Conservation (phyloP, 2,888 invertebrate genomes). For the Dusona sp. region DNA sequence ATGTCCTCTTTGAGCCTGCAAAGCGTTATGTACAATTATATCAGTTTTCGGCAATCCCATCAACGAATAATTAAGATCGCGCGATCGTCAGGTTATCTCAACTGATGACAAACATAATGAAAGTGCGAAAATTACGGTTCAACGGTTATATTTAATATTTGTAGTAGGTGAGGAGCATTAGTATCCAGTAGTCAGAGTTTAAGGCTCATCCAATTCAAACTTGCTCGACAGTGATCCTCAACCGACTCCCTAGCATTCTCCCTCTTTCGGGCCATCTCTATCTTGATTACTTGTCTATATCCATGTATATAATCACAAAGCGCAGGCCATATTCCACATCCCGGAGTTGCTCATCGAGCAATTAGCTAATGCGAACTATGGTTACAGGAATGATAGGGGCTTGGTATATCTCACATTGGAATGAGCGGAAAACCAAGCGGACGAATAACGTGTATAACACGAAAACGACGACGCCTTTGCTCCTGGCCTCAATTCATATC, state of each 20-base stretch:
- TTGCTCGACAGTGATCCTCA: conserved; percentile 68
- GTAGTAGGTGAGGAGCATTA: conserved; percentile 44
- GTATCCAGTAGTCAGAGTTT: conserved; percentile 49
- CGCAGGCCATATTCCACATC: conserved; percentile 49
- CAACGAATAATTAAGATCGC: conserved; percentile 70
- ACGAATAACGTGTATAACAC: conserved; percentile 38
- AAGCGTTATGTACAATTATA: conserved; percentile 69
- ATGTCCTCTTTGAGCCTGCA: background rate
- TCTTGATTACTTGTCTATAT: conserved; percentile 43
- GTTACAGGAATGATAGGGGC: conserved; percentile 49
- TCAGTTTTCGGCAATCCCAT: conserved; percentile 69
- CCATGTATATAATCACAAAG: conserved; percentile 32
- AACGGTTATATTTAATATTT: conserved; percentile 45
- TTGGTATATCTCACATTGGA: conserved; percentile 30
- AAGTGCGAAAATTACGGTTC: conserved; percentile 19
- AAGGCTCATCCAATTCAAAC: conserved; percentile 72
- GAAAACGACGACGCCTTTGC: conserved; percentile 46
- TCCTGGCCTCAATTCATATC: conserved; percentile 44
- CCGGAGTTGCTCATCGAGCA: conserved; percentile 62
- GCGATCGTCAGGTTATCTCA: conserved; percentile 23
- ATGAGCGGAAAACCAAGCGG: conserved; percentile 58
- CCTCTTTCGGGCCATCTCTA: background rate
- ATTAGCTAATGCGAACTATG: conserved; percentile 73
- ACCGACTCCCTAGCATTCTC: conserved; percentile 41
- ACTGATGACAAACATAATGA: conserved; percentile 45